These are phyloP conservation scores for Alfaro cultratus DNA, from an alignment of 2,797 vertebrate species.

Conservation along the genomic window DNA sequence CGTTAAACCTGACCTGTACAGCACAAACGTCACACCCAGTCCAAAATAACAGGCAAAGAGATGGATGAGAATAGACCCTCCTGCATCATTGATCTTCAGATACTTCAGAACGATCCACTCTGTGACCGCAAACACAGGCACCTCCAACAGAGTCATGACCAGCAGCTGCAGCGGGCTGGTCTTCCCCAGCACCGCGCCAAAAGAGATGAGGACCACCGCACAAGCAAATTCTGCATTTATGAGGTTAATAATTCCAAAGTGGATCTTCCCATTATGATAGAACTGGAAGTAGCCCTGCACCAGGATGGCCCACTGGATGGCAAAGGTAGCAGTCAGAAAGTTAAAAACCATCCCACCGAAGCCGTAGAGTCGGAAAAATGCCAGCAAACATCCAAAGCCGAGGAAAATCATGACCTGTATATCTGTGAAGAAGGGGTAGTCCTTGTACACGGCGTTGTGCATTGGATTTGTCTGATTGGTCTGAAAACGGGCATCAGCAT, in stretches of 20 bases:
- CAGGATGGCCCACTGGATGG: conserved; percentile 84
- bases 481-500: conserved; percentile 49
- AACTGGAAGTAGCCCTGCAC: conserved; percentile 84
- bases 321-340: conserved; percentile 83
- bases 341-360: conserved; percentile 83
- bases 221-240: conserved; percentile 83
- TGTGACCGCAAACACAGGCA: conserved; percentile 75
- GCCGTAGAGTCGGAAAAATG: conserved; percentile 81
- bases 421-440: conserved; percentile 84
- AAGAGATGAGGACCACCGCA: conserved; percentile 83
- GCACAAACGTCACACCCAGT: conserved; percentile 77
- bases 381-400: conserved; percentile 84
- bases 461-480: conserved; percentile 61
- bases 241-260: conserved; percentile 77
- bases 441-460: conserved; percentile 72
- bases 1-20: conserved; percentile 64
- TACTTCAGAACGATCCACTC: conserved; percentile 80
- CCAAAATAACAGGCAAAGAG: conserved; percentile 88
- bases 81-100: conserved; percentile 81
- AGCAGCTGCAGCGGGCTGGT: conserved; percentile 84
- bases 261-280: conserved; percentile 73
- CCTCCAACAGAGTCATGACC: conserved; percentile 78
- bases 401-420: conserved; percentile 86
- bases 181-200: conserved; percentile 82
- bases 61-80: conserved; percentile 84